Evolutionary conservation across 1,140 invertebrate species (phyloP).

Genomic region (Drosophila murphyi): DNA sequence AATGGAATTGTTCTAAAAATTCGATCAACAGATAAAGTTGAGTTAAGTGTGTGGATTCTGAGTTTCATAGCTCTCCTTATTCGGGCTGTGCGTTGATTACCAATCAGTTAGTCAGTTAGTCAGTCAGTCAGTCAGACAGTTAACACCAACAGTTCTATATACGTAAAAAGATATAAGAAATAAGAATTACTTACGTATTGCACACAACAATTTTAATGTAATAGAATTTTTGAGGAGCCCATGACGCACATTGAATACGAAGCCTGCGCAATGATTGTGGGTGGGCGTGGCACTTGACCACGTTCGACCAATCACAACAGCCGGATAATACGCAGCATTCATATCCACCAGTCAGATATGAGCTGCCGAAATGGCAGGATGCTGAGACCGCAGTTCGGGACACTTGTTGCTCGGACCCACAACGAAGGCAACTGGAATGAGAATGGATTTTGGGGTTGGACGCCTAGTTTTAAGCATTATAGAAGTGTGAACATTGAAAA

Average conservation of each 20-base stretch:
- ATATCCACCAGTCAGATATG: conserved; percentile 70
- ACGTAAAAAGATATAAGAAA: neutral
- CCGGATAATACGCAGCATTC: conserved; percentile 67
- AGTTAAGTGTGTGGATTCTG: neutral
- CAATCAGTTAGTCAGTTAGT: neutral
- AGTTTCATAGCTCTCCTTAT: neutral
- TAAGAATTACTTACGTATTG: neutral
- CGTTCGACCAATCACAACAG: conserved; percentile 45
- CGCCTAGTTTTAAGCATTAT: conserved; percentile 1
- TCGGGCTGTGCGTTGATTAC: neutral
- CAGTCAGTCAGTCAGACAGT: neutral
- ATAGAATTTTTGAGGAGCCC: neutral
- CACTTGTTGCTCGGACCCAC: conserved; percentile 61
- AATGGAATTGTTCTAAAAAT: too few relatives aligned
- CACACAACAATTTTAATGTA: neutral
- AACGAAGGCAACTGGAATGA: conserved; percentile 3
- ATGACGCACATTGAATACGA: conserved; percentile 9
- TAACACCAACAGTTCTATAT: neutral
- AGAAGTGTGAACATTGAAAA: conserved; percentile 72
- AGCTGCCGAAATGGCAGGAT: conserved; percentile 40
- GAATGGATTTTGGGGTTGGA: conserved; percentile 3
- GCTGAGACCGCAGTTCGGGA: conserved; percentile 46
- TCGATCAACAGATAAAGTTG: neutral
- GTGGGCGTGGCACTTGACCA: conserved; percentile 40
- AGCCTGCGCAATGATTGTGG: conserved; percentile 61